phyloP scores from a whole-genome alignment of 2,888 invertebrate genomes.

The Caenorhabditis wallacei region DNA sequence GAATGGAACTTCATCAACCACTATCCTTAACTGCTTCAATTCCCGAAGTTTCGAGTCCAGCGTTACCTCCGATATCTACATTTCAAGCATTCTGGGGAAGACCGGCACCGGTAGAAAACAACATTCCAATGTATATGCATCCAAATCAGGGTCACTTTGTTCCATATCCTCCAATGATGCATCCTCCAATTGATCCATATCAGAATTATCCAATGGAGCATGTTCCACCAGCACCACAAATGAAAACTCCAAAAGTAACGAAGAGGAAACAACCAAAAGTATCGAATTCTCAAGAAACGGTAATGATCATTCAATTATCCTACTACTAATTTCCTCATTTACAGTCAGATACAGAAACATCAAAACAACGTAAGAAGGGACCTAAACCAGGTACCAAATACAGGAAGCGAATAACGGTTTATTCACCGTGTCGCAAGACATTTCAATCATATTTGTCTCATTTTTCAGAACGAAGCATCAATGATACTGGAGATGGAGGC shows the following conservation, averaged over 20 bases:
- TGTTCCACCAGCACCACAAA: background rate
- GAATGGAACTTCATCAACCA: slow-evolving; percentile 8
- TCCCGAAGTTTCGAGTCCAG: background rate
- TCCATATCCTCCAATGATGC: background rate
- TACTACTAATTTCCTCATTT: background rate
- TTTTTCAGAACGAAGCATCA: slow-evolving; percentile 33
- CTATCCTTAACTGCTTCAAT: background rate
- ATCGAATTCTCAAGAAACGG: slow-evolving; percentile 8
- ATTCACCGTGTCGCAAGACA: slow-evolving; percentile 28
- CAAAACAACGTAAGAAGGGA: slow-evolving; percentile 35
- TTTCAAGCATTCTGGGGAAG: slow-evolving; percentile 28
- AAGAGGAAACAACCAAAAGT: slow-evolving; percentile 11
- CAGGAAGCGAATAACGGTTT: slow-evolving; percentile 56
- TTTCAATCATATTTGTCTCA: slow-evolving; percentile 18
- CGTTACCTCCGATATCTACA: background rate
- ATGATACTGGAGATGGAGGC: slow-evolving; percentile 29
- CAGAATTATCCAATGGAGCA: background rate
- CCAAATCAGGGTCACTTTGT: background rate
- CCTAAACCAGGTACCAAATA: slow-evolving; percentile 55
- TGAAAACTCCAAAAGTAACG: background rate
- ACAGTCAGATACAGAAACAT: background rate
- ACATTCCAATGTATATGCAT: background rate
- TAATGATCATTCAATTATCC: background rate
- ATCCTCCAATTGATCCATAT: slow-evolving; percentile 11
- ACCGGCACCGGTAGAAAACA: slow-evolving; percentile 1